A percentile compares a stretch with the other conserved stretches of the same genome.
These are phyloP conservation scores for Habroteleia sp. DNA, from an alignment of 2,888 invertebrate genomes.

Conservation along the genomic window DNA sequence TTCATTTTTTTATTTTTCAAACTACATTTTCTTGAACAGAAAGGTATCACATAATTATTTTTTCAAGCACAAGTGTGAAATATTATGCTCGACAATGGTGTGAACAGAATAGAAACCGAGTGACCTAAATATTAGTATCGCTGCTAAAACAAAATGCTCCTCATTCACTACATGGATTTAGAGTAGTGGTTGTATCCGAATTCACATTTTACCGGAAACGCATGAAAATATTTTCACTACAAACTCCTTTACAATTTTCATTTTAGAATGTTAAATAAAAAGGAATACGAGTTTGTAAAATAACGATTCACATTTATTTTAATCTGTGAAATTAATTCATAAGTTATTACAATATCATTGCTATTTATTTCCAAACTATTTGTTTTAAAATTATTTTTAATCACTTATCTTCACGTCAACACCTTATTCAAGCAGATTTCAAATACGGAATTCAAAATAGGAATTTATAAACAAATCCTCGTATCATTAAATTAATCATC, in stretches of 20 bases:
- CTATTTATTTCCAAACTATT: no score
- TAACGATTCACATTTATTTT: no score
- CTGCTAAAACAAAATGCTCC: constrained; percentile 32
- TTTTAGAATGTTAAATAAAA: no score
- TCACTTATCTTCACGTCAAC: no score
- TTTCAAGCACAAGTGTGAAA: constrained; percentile 39
- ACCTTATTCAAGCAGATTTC: no score
- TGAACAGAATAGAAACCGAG: constrained; percentile 37
- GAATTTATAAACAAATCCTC: no score
- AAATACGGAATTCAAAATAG: no score
- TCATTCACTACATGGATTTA: constrained; percentile 24
- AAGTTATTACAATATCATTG: no score
- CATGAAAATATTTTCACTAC: constrained; percentile 15
- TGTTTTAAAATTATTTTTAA: no score
- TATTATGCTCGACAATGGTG: constrained; percentile 36
- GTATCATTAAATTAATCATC: no score
- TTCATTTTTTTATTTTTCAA: constrained; percentile 4
- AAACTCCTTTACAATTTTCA: background rate
- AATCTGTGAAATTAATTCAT: no score
- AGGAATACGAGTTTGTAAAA: no score
- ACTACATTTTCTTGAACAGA: constrained; percentile 16
- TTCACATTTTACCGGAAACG: constrained; percentile 9
- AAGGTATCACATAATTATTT: constrained; percentile 39
- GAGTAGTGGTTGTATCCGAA: constrained; percentile 10
- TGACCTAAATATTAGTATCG: constrained; percentile 34